Evolutionary conservation across 2,888 invertebrate species (phyloP), one percentile per base, ranked within the genome.

Genomic region (Meteorus cinctellus): DNA sequence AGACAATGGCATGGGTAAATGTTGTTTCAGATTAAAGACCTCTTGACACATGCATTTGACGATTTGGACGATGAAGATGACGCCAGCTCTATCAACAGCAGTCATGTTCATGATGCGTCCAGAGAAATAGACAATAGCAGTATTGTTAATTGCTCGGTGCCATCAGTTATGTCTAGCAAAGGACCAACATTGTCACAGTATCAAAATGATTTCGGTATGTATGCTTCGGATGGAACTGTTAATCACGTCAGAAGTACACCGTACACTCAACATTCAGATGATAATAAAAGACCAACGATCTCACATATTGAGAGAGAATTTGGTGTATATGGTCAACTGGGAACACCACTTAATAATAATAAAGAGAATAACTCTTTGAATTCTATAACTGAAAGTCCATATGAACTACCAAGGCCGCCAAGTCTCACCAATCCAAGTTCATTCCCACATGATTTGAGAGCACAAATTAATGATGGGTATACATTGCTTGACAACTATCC

Each of bases 61-160:
- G 94, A 94, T 84, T 91, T 95, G 60, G 90, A 91, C 75, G 93
- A 93, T 77, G 94, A 94, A 77, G 93, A 94, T 80, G 93, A 94
- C 79, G 92, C 91, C 55, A 92, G 93, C 75, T 93, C 93, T 16
- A 91, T 93, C 63, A 91, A 93, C 85, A 91, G 92, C 83, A 88
- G 86, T 80, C 84, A 83, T 34, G 83, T 83, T 77, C 84, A 84
- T 16, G 84, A 87, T 27, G 84, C 83, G 19, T 82, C 83, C 19
- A 82, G 82, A 68, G 84, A 80, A 34, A 82, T 78, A 36, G 85
- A 87, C 60, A 60, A 60, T n/a, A 68, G 67, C 41, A 36, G 48
- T 29, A 59, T 79, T 31, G 77, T 81, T 16, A 82, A 84, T 67
- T 60, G 67, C 34, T 76, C 72, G 24, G 62, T 51, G 6, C 70